phyloP scores from a whole-genome alignment of 1,140 invertebrate genomes.

The Stenopsyche tienmushanensis region DNA sequence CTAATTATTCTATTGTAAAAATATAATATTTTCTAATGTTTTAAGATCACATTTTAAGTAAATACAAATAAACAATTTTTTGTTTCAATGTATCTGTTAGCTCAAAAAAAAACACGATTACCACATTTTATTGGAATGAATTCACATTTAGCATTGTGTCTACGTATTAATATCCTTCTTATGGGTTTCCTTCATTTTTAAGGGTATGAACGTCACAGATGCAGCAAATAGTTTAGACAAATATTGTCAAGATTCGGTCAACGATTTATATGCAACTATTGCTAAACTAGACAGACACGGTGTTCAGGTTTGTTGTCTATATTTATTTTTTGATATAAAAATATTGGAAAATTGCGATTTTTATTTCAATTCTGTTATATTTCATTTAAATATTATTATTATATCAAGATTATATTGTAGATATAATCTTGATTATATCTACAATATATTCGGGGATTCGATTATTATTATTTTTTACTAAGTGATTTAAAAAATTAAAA shows the following conservation, averaged over 20 bases:
- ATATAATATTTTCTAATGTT: too few relatives aligned
- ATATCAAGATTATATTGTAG: background rate
- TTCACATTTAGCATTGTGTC: too few relatives aligned
- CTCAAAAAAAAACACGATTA: too few relatives aligned
- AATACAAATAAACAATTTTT: too few relatives aligned
- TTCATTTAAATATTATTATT: background rate
- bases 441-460: background rate
- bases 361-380: constrained; percentile 6
- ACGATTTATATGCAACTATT: constrained; percentile 80
- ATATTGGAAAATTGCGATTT: too few relatives aligned
- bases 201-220: constrained; percentile 52
- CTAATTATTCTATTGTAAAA: too few relatives aligned
- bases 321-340: constrained; percentile 42
- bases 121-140: too few relatives aligned
- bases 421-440: background rate
- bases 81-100: too few relatives aligned
- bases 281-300: constrained; percentile 81
- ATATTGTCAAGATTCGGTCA: constrained; percentile 78
- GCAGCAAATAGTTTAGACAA: constrained; percentile 63
- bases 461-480: background rate
- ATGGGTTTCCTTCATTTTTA: constrained; percentile 27
- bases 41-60: too few relatives aligned
- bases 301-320: constrained; percentile 61
- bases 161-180: too few relatives aligned
- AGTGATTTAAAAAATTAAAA: background rate